Evolutionary conservation across 1,140 invertebrate genomes (phyloP).

Genomic region (Rhynchophorus ferrugineus): DNA sequence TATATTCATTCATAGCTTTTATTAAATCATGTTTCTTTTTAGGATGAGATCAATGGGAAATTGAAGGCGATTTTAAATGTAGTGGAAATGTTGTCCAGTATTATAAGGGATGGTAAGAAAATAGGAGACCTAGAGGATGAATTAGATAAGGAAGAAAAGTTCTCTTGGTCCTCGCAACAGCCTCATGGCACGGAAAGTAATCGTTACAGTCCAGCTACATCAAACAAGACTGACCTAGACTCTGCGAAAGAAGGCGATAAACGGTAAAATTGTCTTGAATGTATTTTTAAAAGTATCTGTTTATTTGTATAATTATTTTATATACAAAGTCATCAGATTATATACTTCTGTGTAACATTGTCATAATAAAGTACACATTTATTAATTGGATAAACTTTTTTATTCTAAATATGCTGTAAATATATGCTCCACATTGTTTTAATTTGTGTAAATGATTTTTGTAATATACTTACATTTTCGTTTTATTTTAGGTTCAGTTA

Average conservation of each 20-base stretch:
- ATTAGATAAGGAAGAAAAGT: conserved; percentile 9
- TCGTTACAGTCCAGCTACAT: background rate
- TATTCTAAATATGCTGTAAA: too few relatives aligned
- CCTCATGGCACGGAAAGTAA: conserved; percentile 13
- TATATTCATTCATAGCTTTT: too few relatives aligned
- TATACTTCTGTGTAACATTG: too few relatives aligned
- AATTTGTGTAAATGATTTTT: background rate
- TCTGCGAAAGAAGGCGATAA: background rate
- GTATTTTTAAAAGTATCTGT: background rate
- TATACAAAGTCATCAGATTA: too few relatives aligned
- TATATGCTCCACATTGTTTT: too few relatives aligned
- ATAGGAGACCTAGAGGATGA: conserved; percentile 29
- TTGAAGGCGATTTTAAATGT: conserved; percentile 75
- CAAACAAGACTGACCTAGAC: background rate
- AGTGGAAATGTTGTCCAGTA: conserved; percentile 73
- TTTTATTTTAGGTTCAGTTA: conserved; percentile 41
- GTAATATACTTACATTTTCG: background rate
- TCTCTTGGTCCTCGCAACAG: conserved; percentile 10
- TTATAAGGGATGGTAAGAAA: conserved; percentile 52
- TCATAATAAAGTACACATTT: too few relatives aligned
- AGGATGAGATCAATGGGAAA: conserved; percentile 77
- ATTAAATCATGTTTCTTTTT: conserved; percentile 22
- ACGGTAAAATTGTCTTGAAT: background rate
- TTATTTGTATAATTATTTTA: too few relatives aligned
- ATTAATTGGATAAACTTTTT: too few relatives aligned